Percentiles rank a stretch among this genome's conserved stretches.
phyloP scores from a whole-genome alignment of 2,113 vertebrate genomes.

The Gallinago undulata region DNA sequence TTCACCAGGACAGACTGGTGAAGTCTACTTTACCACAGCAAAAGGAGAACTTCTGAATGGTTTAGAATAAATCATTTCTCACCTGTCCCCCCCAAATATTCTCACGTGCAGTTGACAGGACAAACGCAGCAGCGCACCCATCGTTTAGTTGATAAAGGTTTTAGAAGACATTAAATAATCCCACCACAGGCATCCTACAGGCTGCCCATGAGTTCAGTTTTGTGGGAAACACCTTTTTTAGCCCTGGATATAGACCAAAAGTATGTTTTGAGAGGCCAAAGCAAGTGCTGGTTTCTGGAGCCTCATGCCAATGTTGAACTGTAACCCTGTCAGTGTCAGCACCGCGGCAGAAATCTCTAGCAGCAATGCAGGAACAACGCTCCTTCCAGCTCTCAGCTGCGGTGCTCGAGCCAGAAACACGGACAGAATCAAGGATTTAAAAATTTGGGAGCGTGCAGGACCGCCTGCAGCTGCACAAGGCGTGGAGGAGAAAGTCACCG shows the following conservation, averaged over 20 bases:
- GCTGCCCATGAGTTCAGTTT: background rate
- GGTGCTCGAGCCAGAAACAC: background rate
- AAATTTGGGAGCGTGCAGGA: background rate
- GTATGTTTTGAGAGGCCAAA: background rate
- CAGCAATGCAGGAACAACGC: background rate
- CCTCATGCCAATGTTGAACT: background rate
- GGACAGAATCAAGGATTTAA: background rate
- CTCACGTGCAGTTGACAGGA: fast-evolving
- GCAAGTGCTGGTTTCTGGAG: background rate
- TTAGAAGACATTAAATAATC: background rate
- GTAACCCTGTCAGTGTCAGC: background rate
- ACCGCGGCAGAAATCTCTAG: background rate
- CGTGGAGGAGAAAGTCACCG: background rate
- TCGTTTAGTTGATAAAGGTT: background rate
- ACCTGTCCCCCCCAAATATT: background rate
- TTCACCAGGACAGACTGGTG: background rate
- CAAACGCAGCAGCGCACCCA: background rate
- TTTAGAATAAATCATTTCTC: background rate
- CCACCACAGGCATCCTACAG: background rate
- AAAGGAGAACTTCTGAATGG: background rate
- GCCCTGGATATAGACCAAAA: background rate
- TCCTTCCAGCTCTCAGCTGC: background rate
- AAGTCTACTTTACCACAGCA: background rate
- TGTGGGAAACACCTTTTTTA: background rate
- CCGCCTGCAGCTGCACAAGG: slow-evolving; percentile 10